Conservation (phyloP, 30 jellyfish, hydroid and myxozoan species). For the Sanderia malayensis region DNA sequence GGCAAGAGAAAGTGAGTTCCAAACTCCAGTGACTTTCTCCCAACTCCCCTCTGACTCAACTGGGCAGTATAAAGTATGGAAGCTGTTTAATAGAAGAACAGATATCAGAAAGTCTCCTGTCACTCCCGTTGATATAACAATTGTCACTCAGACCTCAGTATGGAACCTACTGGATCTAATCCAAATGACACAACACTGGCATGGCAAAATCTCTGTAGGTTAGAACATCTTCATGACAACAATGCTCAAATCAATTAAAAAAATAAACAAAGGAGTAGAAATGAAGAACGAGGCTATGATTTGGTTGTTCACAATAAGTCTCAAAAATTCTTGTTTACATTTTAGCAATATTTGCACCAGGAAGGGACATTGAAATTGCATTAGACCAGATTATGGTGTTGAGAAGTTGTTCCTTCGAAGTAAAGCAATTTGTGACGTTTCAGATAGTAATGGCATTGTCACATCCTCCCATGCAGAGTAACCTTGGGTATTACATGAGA, state of each 20-base stretch:
- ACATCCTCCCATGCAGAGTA: slow-evolving; percentile 66
- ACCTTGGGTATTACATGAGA: slow-evolving; percentile 30
- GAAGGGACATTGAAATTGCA: slow-evolving; percentile 47
- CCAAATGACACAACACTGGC: slow-evolving; percentile 57
- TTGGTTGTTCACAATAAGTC: neutral
- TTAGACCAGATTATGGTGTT: slow-evolving; percentile 21
- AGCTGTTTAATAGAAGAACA: neutral
- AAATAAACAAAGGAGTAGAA: neutral
- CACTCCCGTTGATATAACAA: slow-evolving; percentile 48
- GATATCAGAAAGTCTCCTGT: neutral
- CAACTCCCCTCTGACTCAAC: slow-evolving; percentile 47
- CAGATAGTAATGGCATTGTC: slow-evolving; percentile 72
- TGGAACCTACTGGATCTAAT: slow-evolving; percentile 47
- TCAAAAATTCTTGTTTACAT: neutral
- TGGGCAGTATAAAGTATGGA: slow-evolving; percentile 79
- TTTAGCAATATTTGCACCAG: slow-evolving; percentile 77
- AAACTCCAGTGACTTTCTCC: slow-evolving; percentile 13
- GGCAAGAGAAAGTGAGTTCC: too few species aligned
- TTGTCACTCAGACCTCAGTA: slow-evolving; percentile 80
- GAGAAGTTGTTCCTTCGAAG: slow-evolving; percentile 41
- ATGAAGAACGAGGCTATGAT: neutral
- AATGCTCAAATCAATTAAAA: too few species aligned
- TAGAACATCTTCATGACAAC: neutral
- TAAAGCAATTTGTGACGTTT: slow-evolving; percentile 31
- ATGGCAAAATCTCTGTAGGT: slow-evolving; percentile 90